Base-by-base conservation (phyloP, 2,888 invertebrate genomes). In the Acleris cristana region DNA sequence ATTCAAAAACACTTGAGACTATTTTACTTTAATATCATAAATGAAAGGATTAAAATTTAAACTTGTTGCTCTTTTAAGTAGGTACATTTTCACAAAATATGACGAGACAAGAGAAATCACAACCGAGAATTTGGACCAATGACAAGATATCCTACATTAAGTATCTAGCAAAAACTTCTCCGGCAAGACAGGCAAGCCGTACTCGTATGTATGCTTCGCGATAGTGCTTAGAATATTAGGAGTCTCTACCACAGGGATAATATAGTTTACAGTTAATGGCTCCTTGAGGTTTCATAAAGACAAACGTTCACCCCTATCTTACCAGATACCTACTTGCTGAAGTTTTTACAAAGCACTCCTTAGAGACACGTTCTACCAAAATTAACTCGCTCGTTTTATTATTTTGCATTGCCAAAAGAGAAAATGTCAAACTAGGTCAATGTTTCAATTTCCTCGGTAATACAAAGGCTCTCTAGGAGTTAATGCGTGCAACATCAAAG, bases 401-500 rank as follows among this genome's bases (percentile, higher is more conserved):
- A 12, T 40, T 40, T 40, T 40, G 14, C 14, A 14, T 40, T 40
- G 40, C 40, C 14, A 14, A 40, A 40, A 14, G 40, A 40, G 40
- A 40, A 14, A 40, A 40, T 40, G 8, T 40, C n/a, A 16, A 18
- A 51, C 12, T 51, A 21, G 58, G 58, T 53, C 52, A 44, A 53
- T 19, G 34, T 45, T 48, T 65, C 59, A 59, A 59, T 65, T 65
- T 59, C 12, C 23, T 21, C 18, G 18, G 59, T 54, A 65, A 60
- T 65, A 54, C 65, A 54, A 48, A 40, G 54, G 55, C 60, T 65
- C 49, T 59, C 54, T 26, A 19, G 53, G 65, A 56, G 60, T 65
- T 65, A 55, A 61, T 65, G 44, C 51, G 54, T 14, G 60, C 19
- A 19, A 55, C 55, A 55, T 65, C 60, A 51, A 5, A 56, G 30